A percentile compares a stretch with the other conserved stretches of the same genome.
These are phyloP conservation scores for Orchestes rusci DNA, from an alignment of 2,888 invertebrate species.

Conservation along the genomic window DNA sequence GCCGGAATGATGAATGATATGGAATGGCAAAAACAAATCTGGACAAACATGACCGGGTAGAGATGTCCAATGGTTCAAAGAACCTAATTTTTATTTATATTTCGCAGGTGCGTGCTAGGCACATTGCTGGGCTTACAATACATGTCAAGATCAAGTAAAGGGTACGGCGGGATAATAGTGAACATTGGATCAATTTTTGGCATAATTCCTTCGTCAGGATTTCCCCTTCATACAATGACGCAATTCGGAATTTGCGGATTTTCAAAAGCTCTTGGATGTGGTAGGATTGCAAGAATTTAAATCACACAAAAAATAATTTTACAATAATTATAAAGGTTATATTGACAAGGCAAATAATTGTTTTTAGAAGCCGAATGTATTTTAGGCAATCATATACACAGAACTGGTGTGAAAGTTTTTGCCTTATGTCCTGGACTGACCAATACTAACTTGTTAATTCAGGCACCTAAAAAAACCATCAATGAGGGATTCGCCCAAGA, in stretches of 20 bases:
- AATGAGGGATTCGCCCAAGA: conserved; percentile 36
- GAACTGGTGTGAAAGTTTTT: conserved; percentile 46
- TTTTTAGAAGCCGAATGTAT: conserved; percentile 39
- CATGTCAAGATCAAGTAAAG: conserved; percentile 50
- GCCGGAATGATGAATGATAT: conserved; percentile 72
- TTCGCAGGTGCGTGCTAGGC: conserved; percentile 36
- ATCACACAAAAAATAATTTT: neutral
- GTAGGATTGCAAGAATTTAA: too few relatives aligned
- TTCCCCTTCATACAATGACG: conserved; percentile 49
- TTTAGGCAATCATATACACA: conserved; percentile 48
- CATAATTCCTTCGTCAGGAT: conserved; percentile 45
- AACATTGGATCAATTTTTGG: conserved; percentile 58
- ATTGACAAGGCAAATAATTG: too few relatives aligned
- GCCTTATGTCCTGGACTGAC: conserved; percentile 50
- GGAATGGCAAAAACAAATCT: conserved; percentile 66
- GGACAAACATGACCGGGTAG: conserved; percentile 37
- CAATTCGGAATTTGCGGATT: conserved; percentile 36
- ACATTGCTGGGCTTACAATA: conserved; percentile 50
- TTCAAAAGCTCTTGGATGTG: conserved; percentile 32
- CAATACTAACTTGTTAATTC: conserved; percentile 39
- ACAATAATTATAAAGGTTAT: neutral
- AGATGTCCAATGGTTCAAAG: conserved; percentile 2
- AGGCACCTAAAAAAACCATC: conserved; percentile 32
- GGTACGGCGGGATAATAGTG: conserved; percentile 55
- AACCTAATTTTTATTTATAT: neutral